Conservation (phyloP, 2,797 vertebrate genomes). For the Ctenosaura bakeri region DNA sequence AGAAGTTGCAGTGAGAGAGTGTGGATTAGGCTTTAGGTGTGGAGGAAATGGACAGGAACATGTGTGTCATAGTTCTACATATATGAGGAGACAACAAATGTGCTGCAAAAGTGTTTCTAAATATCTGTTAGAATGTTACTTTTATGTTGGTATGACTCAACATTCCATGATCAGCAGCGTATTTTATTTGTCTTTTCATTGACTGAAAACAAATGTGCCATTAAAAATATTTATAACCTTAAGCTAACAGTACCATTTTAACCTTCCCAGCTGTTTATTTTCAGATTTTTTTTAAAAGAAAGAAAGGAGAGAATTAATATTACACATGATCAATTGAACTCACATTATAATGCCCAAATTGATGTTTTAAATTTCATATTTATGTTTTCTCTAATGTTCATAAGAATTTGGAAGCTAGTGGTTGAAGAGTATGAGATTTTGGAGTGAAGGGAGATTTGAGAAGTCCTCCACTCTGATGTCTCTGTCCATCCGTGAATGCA, state of each 20-base stretch:
- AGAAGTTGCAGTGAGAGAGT: no score
- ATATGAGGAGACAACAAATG: no score
- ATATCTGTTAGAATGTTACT: not conserved
- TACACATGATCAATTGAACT: not conserved
- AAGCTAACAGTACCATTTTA: not conserved
- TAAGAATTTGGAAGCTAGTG: conserved; percentile 16
- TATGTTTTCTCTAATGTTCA: conserved; percentile 18
- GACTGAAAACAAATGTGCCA: conserved; percentile 12
- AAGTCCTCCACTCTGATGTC: not conserved
- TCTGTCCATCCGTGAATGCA: not conserved
- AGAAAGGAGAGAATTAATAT: not conserved
- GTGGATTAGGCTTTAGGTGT: no score
- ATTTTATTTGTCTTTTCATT: conserved; percentile 26
- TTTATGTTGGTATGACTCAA: conserved; percentile 45
- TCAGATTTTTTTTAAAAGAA: not conserved
- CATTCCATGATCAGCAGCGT: conserved; percentile 53
- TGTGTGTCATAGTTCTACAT: no score
- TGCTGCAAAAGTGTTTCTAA: no score
- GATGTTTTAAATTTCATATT: not conserved
- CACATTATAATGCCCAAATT: not conserved
- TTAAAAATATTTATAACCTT: not conserved
- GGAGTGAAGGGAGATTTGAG: not conserved
- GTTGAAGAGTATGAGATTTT: not conserved
- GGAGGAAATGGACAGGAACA: no score
- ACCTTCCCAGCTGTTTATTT: not conserved